Evolutionary conservation across 2,797 vertebrate genomes (phyloP).

Genomic region (Sciurus vulgaris): DNA sequence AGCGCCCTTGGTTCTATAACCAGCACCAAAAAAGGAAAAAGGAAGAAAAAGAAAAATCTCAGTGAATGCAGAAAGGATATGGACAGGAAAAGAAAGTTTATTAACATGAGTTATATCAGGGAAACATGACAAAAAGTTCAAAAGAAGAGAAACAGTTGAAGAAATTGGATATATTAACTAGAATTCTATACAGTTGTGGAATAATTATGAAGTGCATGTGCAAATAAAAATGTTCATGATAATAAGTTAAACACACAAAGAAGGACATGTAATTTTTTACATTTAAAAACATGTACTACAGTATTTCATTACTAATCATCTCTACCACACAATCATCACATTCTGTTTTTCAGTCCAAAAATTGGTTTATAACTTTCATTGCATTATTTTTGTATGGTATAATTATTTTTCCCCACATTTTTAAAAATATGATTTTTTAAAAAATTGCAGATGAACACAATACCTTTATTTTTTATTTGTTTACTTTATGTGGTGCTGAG

Average conservation of each 20-base stretch:
- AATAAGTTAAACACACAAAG: not conserved
- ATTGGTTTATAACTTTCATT: no score
- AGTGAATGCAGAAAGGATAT: not conserved
- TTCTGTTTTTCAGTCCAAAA: no score
- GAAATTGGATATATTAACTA: not conserved
- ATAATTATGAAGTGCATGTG: not conserved
- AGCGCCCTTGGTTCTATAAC: no score
- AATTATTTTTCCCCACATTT: no score
- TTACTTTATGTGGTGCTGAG: no score
- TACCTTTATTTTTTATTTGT: no score
- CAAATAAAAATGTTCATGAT: not conserved
- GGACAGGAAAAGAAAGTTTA: not conserved
- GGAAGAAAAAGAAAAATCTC: constrained; percentile 1
- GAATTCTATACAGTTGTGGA: not conserved
- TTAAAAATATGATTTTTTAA: no score
- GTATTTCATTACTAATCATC: no score
- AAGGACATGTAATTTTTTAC: not conserved
- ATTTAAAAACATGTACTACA: not conserved
- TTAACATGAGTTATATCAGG: not conserved
- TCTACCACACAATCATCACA: no score
- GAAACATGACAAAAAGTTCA: not conserved
- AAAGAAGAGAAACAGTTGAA: not conserved
- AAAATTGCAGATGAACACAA: no score
- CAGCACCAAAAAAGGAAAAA: no score
- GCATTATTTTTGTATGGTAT: no score